Conservation (phyloP, 2,888 invertebrate species). For the Neoitamus cyanurus region DNA sequence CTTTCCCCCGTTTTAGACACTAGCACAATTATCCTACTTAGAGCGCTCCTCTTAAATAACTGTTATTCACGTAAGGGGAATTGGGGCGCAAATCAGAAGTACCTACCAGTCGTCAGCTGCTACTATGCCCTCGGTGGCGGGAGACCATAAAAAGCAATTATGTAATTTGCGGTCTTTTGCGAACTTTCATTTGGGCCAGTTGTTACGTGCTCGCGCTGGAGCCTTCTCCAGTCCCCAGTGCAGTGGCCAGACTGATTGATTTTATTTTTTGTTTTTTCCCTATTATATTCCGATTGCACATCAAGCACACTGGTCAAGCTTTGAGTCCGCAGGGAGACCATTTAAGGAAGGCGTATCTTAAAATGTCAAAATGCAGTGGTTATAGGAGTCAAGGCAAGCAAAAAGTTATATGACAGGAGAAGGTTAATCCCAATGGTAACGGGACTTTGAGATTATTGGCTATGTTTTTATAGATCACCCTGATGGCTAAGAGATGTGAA, state of each 20-base stretch:
- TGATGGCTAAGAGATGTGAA: no score
- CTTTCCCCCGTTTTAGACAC: no score
- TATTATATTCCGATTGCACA: neutral
- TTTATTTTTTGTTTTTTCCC: neutral
- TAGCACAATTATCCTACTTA: no score
- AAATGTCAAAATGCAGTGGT: no score
- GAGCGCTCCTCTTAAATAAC: no score
- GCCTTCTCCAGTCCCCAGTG: neutral
- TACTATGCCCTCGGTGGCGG: neutral
- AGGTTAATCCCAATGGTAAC: no score
- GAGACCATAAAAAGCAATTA: neutral
- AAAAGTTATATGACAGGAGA: no score
- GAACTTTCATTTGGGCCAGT: neutral
- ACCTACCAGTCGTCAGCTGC: neutral
- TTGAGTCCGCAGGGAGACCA: neutral
- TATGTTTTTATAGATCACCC: no score
- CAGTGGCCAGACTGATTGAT: neutral
- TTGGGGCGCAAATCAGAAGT: no score
- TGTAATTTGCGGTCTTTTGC: neutral
- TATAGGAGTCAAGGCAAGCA: no score
- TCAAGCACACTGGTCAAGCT: neutral
- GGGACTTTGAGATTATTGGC: no score
- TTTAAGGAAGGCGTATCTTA: neutral
- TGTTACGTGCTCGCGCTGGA: neutral
- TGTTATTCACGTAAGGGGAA: no score